These are phyloP conservation scores for Paramormyrops kingsleyae DNA, from an alignment of 2,113 vertebrate genomes.

Conservation along the genomic window DNA sequence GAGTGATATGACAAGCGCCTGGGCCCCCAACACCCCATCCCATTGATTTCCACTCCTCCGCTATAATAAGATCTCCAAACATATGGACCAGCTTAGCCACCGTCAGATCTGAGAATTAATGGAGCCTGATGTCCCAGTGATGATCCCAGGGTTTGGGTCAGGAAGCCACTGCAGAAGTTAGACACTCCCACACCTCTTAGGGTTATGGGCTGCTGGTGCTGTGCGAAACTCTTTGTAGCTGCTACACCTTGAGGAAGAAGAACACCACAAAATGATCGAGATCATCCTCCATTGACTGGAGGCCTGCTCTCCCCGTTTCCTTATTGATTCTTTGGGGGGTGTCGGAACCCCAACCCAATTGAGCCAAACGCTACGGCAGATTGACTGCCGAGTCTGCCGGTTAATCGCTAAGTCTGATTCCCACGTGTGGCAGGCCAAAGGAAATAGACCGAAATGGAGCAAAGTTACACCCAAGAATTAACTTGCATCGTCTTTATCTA, in stretches of 20 bases:
- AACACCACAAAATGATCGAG: not conserved
- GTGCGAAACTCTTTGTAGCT: not conserved
- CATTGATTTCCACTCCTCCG: slow-evolving; percentile 95
- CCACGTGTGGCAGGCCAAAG: not conserved
- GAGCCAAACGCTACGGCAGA: not conserved
- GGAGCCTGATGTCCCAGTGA: slow-evolving; percentile 15
- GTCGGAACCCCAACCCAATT: not conserved
- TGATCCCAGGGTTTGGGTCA: not conserved
- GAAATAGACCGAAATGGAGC: not conserved
- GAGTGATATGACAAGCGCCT: slow-evolving; percentile 93
- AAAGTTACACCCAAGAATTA: not conserved
- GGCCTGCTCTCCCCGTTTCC: not conserved
- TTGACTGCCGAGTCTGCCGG: not conserved
- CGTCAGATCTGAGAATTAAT: slow-evolving; percentile 57
- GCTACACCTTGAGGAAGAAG: not conserved
- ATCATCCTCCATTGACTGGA: not conserved
- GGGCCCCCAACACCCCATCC: slow-evolving; percentile 84
- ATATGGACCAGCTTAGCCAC: slow-evolving; percentile 68
- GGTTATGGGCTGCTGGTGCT: not conserved
- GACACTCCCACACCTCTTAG: not conserved
- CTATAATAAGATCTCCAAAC: slow-evolving; percentile 91
- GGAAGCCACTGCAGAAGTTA: not conserved
- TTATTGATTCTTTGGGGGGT: not conserved
- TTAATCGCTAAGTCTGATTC: not conserved
- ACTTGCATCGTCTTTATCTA: not conserved